Conservation (phyloP, 2,888 invertebrate species). For the Ryuthela nishihirai region DNA sequence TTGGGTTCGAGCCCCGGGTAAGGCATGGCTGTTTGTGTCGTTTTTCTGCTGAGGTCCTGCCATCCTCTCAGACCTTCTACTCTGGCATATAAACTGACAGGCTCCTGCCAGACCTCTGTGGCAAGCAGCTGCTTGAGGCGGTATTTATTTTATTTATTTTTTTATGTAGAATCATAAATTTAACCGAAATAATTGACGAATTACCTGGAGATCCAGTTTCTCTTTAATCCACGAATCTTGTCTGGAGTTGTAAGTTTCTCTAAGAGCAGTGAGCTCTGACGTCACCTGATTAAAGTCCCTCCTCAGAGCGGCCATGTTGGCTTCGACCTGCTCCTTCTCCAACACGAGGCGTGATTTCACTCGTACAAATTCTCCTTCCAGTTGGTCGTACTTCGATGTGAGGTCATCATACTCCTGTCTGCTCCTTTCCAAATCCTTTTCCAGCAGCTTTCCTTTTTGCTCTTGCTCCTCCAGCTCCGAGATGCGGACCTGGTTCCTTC, state of each 20-base stretch:
- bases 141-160: too few relatives aligned
- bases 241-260: conserved; percentile 62
- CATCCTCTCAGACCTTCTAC: too few relatives aligned
- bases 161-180: too few relatives aligned
- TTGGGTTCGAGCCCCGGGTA: too few relatives aligned
- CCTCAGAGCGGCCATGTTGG: conserved; percentile 61
- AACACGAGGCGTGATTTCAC: conserved; percentile 75
- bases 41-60: too few relatives aligned
- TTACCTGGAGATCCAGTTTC: conserved; percentile 65
- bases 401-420: conserved; percentile 73
- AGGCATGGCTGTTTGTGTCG: too few relatives aligned
- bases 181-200: too few relatives aligned
- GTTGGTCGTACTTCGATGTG: conserved; percentile 70
- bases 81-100: too few relatives aligned
- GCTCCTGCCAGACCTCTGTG: too few relatives aligned
- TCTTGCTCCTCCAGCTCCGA: conserved; percentile 35
- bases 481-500: conserved; percentile 30
- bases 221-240: conserved; percentile 70
- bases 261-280: conserved; percentile 62
- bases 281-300: conserved; percentile 62
- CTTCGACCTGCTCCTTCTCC: conserved; percentile 72
- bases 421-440: conserved; percentile 63
- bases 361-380: conserved; percentile 79
- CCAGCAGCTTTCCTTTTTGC: conserved; percentile 57
- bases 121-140: too few relatives aligned